phyloP scores from a whole-genome alignment of 2,888 invertebrate genomes.

The Erynnis tages region DNA sequence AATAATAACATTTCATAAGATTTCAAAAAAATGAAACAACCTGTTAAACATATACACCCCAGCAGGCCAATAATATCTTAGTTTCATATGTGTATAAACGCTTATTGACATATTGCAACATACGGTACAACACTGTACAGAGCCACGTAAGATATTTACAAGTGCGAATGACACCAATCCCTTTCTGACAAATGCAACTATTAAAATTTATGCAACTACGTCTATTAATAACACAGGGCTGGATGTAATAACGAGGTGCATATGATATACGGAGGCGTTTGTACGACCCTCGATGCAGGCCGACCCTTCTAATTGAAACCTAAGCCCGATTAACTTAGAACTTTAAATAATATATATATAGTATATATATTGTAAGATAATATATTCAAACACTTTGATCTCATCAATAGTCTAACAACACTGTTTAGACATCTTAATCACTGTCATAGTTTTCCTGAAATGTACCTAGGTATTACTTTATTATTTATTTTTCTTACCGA shows the following conservation, averaged over 20 bases:
- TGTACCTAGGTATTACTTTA: too few species aligned
- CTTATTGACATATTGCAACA: slow-evolving; percentile 13
- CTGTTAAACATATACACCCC: too few species aligned
- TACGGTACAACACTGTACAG: not conserved
- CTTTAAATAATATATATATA: slow-evolving; percentile 53
- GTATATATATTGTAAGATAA: too few species aligned
- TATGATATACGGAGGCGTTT: slow-evolving; percentile 50
- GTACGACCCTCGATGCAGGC: slow-evolving; percentile 42
- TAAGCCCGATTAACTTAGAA: slow-evolving; percentile 40
- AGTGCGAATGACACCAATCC: slow-evolving; percentile 58
- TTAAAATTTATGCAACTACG: slow-evolving; percentile 56
- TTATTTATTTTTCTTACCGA: too few species aligned
- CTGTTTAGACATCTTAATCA: too few species aligned
- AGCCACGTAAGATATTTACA: slow-evolving; percentile 36
- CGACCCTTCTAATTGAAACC: slow-evolving; percentile 49
- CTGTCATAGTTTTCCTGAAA: too few species aligned
- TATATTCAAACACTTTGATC: slow-evolving; percentile 30
- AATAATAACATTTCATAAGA: too few species aligned
- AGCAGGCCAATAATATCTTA: too few species aligned
- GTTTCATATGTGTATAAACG: not conserved
- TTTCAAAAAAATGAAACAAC: too few species aligned
- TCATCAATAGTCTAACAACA: slow-evolving; percentile 41
- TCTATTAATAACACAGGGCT: slow-evolving; percentile 57
- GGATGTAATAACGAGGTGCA: slow-evolving; percentile 48
- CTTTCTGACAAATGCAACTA: slow-evolving; percentile 51